phyloP scores from a whole-genome alignment of 2,797 vertebrate species.

The Acipenser ruthenus region DNA sequence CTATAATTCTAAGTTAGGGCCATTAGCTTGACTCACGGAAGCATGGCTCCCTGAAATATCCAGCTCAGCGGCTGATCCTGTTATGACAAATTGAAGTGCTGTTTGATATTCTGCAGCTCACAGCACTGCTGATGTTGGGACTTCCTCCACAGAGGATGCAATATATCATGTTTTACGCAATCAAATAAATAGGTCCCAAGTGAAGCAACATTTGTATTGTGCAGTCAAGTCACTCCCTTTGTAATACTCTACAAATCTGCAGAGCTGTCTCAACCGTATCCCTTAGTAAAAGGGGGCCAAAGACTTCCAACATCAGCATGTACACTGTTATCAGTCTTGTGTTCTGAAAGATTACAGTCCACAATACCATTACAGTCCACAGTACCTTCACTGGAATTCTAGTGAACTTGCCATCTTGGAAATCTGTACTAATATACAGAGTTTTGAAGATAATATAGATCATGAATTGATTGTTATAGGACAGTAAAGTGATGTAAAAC shows the following conservation, averaged over 20 bases:
- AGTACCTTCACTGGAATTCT: no score
- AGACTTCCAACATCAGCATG: constrained; percentile 14
- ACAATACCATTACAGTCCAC: no score
- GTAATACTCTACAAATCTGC: constrained; percentile 26
- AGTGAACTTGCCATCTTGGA: no score
- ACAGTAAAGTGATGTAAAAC: no score
- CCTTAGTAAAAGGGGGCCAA: constrained; percentile 13
- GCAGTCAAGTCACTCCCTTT: constrained; percentile 16
- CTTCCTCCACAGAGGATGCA: constrained; percentile 18
- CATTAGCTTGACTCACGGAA: constrained; percentile 9
- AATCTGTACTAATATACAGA: no score
- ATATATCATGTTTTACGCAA: constrained; percentile 23
- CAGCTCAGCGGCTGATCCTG: neutral
- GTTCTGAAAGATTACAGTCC: no score
- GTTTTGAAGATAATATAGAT: no score
- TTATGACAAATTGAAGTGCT: constrained; percentile 23
- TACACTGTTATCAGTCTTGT: neutral
- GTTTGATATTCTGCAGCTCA: constrained; percentile 17
- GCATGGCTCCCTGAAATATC: neutral
- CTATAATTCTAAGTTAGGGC: neutral
- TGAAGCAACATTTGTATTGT: constrained; percentile 17
- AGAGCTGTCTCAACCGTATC: constrained; percentile 19
- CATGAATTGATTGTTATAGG: no score
- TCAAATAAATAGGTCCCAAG: constrained; percentile 24
- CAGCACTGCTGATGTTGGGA: constrained; percentile 15